Conservation (phyloP, 2,888 invertebrate species). For the Ametastegia equiseti region DNA sequence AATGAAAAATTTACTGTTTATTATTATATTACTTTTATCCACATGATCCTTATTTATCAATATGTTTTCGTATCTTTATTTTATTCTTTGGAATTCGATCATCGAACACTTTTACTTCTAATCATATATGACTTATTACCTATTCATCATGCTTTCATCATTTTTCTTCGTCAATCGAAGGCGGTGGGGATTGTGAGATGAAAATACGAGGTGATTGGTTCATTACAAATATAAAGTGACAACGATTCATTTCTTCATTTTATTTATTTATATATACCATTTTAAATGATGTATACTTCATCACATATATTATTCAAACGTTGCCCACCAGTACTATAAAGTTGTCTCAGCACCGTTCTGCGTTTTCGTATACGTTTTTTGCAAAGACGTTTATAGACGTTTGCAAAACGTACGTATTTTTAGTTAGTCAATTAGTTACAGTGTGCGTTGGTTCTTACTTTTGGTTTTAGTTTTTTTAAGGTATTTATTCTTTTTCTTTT, state of each 20-base stretch:
- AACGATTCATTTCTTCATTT: constrained; percentile 13
- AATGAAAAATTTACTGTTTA: constrained; percentile 43
- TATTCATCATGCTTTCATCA: background rate
- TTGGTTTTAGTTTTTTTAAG: no score
- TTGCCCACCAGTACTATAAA: no score
- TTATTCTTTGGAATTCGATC: no score
- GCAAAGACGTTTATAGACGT: constrained; percentile 10
- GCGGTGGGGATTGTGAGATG: background rate
- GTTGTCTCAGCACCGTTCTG: background rate
- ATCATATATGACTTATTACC: background rate
- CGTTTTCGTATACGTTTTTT: background rate
- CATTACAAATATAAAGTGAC: constrained; percentile 16
- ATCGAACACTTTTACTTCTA: no score
- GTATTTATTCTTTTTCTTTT: no score
- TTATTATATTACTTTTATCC: background rate
- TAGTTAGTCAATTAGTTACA: no score
- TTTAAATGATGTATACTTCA: constrained; percentile 5
- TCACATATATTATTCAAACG: constrained; percentile 34
- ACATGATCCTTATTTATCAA: background rate
- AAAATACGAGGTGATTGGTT: background rate
- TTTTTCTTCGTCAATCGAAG: background rate
- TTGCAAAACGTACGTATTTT: background rate
- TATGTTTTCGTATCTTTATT: background rate
- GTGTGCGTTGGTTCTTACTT: constrained; percentile 32
- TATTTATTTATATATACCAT: background rate